Evolutionary conservation across 2,888 invertebrate species (phyloP).

Genomic region (Nowickia ferox): DNA sequence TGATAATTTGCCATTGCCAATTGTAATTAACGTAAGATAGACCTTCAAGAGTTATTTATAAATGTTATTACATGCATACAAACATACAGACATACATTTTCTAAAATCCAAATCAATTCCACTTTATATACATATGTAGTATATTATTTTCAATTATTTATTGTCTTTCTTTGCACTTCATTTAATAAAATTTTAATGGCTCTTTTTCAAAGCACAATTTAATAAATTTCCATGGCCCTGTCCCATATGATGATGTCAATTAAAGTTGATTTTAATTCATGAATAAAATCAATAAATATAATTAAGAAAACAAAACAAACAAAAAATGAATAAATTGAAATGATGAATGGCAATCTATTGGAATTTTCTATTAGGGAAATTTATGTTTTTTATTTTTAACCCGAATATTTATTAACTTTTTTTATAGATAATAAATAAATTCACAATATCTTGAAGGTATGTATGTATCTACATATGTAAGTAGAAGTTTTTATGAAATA

Average conservation of each 20-base stretch:
- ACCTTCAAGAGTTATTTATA: conserved; percentile 15
- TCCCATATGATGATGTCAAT: conserved; percentile 68
- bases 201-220: conserved; percentile 30
- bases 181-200: conserved; percentile 8
- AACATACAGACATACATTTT: neutral
- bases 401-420: neutral
- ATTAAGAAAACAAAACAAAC: conserved; percentile 21
- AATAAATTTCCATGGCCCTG: conserved; percentile 56
- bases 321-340: conserved; percentile 19
- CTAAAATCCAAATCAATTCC: neutral
- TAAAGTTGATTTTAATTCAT: conserved; percentile 56
- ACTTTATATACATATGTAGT: too few species aligned
- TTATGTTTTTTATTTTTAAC: conserved; percentile 1
- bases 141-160: conserved; percentile 33
- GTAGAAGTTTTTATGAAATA: neutral
- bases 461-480: too few species aligned
- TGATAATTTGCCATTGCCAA: neutral
- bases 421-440: neutral
- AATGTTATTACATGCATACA: neutral
- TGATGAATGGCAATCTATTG: conserved; percentile 28
- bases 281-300: conserved; percentile 61
- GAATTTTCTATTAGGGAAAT: neutral
- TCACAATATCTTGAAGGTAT: neutral
- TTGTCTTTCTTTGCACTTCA: conserved; percentile 8
- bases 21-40: conserved; percentile 15